These are phyloP conservation scores for Furcifer pardalis DNA, from an alignment of 2,797 vertebrate genomes.

Conservation along the genomic window DNA sequence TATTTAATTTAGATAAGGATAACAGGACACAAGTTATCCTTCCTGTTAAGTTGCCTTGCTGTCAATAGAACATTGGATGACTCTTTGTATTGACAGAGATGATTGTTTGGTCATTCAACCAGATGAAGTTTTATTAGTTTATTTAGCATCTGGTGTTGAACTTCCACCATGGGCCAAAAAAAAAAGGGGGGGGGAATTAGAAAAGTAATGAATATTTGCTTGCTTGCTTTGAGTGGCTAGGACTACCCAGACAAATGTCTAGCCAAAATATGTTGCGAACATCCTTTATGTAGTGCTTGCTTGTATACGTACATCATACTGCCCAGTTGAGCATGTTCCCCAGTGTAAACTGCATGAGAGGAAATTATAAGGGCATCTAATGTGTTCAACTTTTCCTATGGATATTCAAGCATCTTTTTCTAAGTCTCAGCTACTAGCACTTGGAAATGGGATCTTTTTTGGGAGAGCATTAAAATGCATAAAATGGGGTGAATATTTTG, in stretches of 20 bases:
- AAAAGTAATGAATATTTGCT: neutral
- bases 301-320: neutral
- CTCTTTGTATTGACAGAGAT: neutral
- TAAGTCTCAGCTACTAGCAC: neutral
- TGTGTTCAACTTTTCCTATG: neutral
- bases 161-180: too few relatives aligned
- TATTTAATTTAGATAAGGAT: slow-evolving; percentile 9
- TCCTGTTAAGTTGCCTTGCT: neutral
- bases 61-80: neutral
- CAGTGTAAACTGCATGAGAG: neutral
- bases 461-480: neutral
- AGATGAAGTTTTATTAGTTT: neutral
- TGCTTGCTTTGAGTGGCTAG: neutral
- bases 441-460: neutral
- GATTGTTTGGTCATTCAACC: neutral
- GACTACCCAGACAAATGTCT: neutral
- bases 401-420: neutral
- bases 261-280: neutral
- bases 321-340: neutral
- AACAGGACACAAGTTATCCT: neutral
- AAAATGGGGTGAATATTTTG: neutral
- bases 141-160: too few relatives aligned
- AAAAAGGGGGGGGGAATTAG: too few relatives aligned
- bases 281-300: too few relatives aligned
- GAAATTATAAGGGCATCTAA: neutral